Base-by-base conservation (phyloP, 2,888 invertebrate genomes). In the Parnassius orleans region DNA sequence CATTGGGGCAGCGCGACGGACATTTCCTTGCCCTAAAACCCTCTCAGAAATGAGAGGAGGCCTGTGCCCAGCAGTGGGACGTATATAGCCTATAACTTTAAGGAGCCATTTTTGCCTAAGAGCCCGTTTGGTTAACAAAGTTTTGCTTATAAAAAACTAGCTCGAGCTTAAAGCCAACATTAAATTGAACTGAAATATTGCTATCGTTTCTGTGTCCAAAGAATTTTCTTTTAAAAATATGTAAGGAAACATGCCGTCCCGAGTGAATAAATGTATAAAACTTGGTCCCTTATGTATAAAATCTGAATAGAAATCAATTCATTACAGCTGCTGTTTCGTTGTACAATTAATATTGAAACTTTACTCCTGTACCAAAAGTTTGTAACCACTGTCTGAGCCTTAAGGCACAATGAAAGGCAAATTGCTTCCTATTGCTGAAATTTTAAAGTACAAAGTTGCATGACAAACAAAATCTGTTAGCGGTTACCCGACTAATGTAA, bases 291-390 rank as follows among this genome's bases (percentile, higher is more conserved):
- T 46, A 47, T 48, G 53, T 42, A 52, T 61, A 57, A 54, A 54
- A 55, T 51, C 59, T 48, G 48, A 56, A 64, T 59, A 57, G 58
- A 64, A 65, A 64, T 65, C 65, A 66, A 66, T 66, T 65, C 64
- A 61, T 53, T 64, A 54, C 62, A 44, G 58, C 58, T 54, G 55
- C 41, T 65, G 65, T 64, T 68, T 64, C 60, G 48, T 58, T 56
- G 60, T 57, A 57, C 63, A 68, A 67, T 62, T 60, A 63, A 65
- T 70, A 66, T 69, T 66, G 66, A 67, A 69, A 68, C 63, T 68
- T 65, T n/a, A 46, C 63, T 65, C 63, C 60, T 60, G 63, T 61
- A 52, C 57, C 41, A 53, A n/a, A 47, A 61, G 65, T 65, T 57
- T 53, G 53, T 14, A 59, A 63, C 65, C 60, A 53, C 62, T 59